phyloP scores from a whole-genome alignment of 2,888 invertebrate genomes.

The Achlya flavicornis region DNA sequence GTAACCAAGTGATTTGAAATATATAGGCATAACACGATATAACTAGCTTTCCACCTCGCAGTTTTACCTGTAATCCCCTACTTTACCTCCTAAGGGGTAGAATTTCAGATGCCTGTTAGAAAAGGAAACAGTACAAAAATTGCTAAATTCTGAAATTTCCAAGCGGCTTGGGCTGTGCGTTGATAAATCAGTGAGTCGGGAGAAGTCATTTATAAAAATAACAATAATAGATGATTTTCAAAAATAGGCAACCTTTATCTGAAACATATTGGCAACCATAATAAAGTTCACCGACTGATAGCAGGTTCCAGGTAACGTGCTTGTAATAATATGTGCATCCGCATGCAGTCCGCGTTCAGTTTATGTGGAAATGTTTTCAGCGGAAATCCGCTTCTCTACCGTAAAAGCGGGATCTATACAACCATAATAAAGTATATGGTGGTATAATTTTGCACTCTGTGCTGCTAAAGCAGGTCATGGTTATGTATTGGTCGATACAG shows the following conservation, averaged over 20 bases:
- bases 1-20: no score
- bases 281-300: background rate
- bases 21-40: no score
- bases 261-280: background rate
- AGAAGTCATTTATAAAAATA: no score
- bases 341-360: background rate
- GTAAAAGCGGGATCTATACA: background rate
- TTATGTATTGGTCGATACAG: background rate
- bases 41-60: no score
- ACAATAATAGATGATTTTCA: no score
- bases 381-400: conserved; percentile 7
- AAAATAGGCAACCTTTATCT: background rate
- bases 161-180: no score
- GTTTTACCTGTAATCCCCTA: no score
- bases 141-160: no score
- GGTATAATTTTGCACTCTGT: background rate
- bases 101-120: no score
- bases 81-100: no score
- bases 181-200: no score
- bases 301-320: background rate
- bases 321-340: conserved; percentile 7
- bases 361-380: conserved; percentile 6
- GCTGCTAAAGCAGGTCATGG: background rate
- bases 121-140: no score
- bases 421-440: conserved; percentile 3